These are phyloP conservation scores for Thinocorus orbignyianus DNA, from an alignment of 2,113 vertebrate genomes.

Conservation along the genomic window DNA sequence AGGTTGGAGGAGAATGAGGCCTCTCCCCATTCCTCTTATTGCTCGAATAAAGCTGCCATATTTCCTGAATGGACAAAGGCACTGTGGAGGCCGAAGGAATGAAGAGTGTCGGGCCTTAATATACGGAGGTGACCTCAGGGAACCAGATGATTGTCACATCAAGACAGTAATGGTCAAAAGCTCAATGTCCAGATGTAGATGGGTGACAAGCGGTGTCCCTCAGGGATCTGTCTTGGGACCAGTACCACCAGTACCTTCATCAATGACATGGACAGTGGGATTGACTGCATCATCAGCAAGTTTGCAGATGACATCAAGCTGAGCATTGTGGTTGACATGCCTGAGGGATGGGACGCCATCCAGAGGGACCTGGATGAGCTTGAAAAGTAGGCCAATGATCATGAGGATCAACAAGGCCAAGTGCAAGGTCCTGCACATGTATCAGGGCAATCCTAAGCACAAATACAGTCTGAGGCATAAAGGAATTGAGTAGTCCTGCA, in stretches of 20 bases:
- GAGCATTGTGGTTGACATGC: not conserved
- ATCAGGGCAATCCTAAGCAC: not conserved
- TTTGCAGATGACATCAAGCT: not conserved
- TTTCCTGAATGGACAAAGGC: not conserved
- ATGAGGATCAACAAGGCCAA: not conserved
- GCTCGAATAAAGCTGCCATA: fast-evolving
- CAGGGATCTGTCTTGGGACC: not conserved
- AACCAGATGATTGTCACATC: not conserved
- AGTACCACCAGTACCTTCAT: not conserved
- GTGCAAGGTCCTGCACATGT: not conserved
- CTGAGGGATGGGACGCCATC: not conserved
- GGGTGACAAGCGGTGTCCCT: not conserved
- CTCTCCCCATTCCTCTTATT: not conserved
- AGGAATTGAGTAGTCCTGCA: not conserved
- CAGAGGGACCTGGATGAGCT: not conserved
- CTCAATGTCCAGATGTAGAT: not conserved
- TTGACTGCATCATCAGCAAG: not conserved
- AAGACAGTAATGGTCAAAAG: not conserved
- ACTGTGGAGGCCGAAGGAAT: not conserved
- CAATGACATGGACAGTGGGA: not conserved
- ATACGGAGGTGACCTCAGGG: not conserved
- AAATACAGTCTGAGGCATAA: not conserved
- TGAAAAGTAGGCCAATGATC: not conserved
- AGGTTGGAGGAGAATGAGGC: not conserved
- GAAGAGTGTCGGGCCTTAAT: not conserved